phyloP scores from a whole-genome alignment of 2,113 vertebrate genomes.

The Hypomesus transpacificus region DNA sequence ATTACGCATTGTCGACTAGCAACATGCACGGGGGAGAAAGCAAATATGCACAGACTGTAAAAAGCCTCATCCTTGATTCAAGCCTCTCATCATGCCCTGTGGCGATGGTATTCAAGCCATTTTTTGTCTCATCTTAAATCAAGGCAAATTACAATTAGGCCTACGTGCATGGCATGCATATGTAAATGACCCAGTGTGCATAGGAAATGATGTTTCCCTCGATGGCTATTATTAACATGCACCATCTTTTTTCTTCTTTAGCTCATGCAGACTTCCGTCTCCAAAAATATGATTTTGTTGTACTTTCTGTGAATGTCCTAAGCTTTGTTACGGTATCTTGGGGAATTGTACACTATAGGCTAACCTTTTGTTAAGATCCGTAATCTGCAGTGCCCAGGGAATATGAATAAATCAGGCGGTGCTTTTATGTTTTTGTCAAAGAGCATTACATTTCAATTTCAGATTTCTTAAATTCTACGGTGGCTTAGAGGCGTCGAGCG shows the following conservation, averaged over 20 bases:
- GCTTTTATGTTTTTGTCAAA: conserved; percentile 21
- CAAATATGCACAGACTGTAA: conserved; percentile 34
- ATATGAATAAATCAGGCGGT: conserved; percentile 21
- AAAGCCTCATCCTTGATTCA: conserved; percentile 24
- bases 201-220: conserved; percentile 25
- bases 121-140: conserved; percentile 46
- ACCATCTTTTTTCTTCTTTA: conserved; percentile 12
- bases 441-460: conserved; percentile 23
- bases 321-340: conserved; percentile 23
- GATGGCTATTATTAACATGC: conserved; percentile 18
- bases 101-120: conserved; percentile 30
- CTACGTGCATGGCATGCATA: conserved; percentile 29
- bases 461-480: conserved; percentile 8
- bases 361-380: conserved; percentile 22
- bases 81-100: conserved; percentile 18
- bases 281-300: neutral
- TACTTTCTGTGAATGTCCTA: conserved; percentile 23
- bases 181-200: conserved; percentile 42
- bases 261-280: conserved; percentile 13
- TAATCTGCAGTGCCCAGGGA: conserved; percentile 12
- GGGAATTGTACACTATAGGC: conserved; percentile 19
- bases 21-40: conserved; percentile 21
- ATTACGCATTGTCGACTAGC: conserved; percentile 49
- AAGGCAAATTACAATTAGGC: conserved; percentile 40
- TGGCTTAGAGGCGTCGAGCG: neutral